Evolutionary conservation across 2,797 vertebrate genomes (phyloP).

Genomic region (Erpetoichthys calabaricus): DNA sequence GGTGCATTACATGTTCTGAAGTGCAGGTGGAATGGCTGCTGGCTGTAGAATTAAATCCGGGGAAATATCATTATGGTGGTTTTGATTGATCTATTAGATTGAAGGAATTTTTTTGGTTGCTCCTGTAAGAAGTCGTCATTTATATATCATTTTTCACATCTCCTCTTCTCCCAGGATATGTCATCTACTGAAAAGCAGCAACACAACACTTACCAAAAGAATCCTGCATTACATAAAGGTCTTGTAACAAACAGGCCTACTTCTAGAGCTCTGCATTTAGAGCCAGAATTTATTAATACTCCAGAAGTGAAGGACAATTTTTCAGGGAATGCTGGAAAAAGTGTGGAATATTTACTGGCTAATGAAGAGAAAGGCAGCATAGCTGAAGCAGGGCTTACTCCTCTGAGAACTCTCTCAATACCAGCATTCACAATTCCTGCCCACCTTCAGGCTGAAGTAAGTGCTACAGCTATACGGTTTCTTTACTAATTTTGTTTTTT

Average conservation of each 20-base stretch:
- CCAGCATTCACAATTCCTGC: slow-evolving; percentile 27
- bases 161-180: slow-evolving; percentile 27
- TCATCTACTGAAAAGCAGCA: slow-evolving; percentile 36
- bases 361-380: slow-evolving; percentile 29
- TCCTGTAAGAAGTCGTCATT: too few species aligned
- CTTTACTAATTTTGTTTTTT: too few species aligned
- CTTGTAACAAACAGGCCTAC: slow-evolving; percentile 29
- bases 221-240: slow-evolving; percentile 33
- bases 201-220: slow-evolving; percentile 41
- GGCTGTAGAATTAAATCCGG: too few species aligned
- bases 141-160: too few species aligned
- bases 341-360: slow-evolving; percentile 42
- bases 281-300: slow-evolving; percentile 43
- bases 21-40: too few species aligned
- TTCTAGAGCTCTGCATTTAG: slow-evolving; percentile 41
- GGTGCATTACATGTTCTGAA: too few species aligned
- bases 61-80: too few species aligned
- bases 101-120: too few species aligned
- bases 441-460: slow-evolving; percentile 17
- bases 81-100: too few species aligned
- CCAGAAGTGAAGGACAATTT: slow-evolving; percentile 23
- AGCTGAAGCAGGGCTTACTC: slow-evolving; percentile 34
- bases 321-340: slow-evolving; percentile 34
- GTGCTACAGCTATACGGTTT: background rate
- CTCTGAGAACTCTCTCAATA: slow-evolving; percentile 27